A percentile compares a stretch with the other conserved stretches of the same genome.
Conservation (phyloP, 2,797 vertebrate genomes). For the Enteromius treurensis region DNA sequence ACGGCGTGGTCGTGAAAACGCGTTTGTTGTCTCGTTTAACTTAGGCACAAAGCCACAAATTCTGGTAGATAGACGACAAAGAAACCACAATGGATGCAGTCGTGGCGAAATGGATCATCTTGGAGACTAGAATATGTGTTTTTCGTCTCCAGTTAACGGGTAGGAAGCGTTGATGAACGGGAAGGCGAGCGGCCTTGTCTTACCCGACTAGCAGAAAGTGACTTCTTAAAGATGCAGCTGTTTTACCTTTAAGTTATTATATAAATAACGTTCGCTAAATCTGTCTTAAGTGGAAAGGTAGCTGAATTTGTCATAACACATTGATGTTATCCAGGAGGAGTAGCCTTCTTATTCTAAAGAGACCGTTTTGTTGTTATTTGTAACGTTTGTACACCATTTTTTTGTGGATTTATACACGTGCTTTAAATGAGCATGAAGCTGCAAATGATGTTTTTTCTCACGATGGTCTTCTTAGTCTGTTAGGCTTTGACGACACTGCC, state of each 20-base stretch:
- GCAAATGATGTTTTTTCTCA: constrained; percentile 86
- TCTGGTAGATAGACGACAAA: background rate
- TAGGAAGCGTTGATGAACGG: background rate
- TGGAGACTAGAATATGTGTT: background rate
- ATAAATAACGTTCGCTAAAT: background rate
- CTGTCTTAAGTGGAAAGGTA: no score
- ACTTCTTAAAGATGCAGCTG: background rate
- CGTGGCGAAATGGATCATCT: background rate
- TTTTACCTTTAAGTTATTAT: no score
- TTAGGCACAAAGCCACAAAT: background rate
- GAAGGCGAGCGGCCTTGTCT: constrained; percentile 17
- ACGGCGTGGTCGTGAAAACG: constrained; percentile 68
- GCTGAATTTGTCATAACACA: background rate
- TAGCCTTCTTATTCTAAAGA: constrained; percentile 81
- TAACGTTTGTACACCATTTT: no score
- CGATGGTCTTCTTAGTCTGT: constrained; percentile 86
- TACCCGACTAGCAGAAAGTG: background rate
- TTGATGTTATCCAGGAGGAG: constrained; percentile 58
- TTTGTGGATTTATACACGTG: background rate
- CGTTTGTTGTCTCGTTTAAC: background rate
- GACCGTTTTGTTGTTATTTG: constrained; percentile 67
- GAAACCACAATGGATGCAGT: background rate
- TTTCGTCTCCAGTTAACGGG: background rate
- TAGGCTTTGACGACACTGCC: constrained; percentile 80
- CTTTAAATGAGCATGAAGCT: constrained; percentile 11